Percentiles rank a stretch among this genome's conserved stretches.
Evolutionary conservation across 1,140 invertebrate genomes (phyloP).

Genomic region (Dendrolimus kikuchii): DNA sequence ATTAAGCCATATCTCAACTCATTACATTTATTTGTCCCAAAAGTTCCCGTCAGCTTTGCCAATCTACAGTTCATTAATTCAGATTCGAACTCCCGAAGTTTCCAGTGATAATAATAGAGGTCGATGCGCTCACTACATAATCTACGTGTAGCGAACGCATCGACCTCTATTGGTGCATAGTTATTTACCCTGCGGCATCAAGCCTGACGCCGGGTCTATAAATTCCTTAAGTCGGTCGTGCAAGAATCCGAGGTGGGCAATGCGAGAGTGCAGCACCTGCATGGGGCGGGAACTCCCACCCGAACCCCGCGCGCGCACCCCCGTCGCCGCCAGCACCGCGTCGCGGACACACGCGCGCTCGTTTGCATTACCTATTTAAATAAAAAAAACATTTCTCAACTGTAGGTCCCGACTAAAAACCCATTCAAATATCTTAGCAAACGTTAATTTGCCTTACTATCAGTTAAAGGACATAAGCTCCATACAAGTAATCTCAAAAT

Average conservation of each 20-base stretch:
- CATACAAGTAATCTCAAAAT: too few relatives aligned
- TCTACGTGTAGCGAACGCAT: background rate
- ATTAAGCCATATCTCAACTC: too few relatives aligned
- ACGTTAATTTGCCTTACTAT: background rate
- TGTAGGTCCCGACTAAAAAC: too few relatives aligned
- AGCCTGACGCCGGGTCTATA: slow-evolving; percentile 76
- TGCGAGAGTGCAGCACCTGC: slow-evolving; percentile 76
- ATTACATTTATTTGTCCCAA: too few relatives aligned
- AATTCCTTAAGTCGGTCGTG: slow-evolving; percentile 86
- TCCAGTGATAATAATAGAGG: too few relatives aligned
- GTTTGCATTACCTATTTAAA: slow-evolving; percentile 25
- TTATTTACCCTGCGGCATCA: slow-evolving; percentile 67
- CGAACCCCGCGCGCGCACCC: slow-evolving; percentile 37
- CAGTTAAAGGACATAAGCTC: background rate
- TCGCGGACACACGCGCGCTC: slow-evolving; percentile 50
- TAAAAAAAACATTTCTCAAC: slow-evolving; percentile 1
- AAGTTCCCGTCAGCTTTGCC: too few relatives aligned
- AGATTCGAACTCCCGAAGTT: too few relatives aligned
- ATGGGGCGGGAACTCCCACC: slow-evolving; percentile 52
- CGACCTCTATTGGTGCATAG: background rate
- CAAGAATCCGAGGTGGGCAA: slow-evolving; percentile 90
- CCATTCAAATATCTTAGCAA: too few relatives aligned
- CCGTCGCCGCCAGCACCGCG: slow-evolving; percentile 56
- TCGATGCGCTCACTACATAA: too few relatives aligned
- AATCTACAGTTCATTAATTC: too few relatives aligned